Evolutionary conservation across 2,113 vertebrate genomes (phyloP).

Genomic region (Petromus typicus): DNA sequence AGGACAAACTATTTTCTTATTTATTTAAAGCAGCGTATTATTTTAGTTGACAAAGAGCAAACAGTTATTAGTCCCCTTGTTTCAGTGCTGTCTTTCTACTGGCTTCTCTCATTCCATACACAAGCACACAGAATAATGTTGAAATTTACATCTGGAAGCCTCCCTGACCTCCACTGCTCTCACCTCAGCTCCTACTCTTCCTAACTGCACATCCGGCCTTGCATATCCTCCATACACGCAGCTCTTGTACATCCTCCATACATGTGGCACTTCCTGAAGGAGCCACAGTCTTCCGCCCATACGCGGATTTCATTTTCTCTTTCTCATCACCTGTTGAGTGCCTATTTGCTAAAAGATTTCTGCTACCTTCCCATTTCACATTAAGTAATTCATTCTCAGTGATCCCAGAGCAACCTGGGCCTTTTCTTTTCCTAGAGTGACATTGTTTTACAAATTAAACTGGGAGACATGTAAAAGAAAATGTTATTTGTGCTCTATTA

Average conservation of each 20-base stretch:
- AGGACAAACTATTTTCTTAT: background rate
- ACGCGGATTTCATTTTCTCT: background rate
- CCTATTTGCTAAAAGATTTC: background rate
- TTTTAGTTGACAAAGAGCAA: background rate
- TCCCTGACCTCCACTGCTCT: background rate
- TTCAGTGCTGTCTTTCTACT: background rate
- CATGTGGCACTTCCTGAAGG: background rate
- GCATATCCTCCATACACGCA: background rate
- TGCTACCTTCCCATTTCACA: background rate
- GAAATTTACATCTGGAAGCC: too few relatives aligned
- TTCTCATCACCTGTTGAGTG: background rate
- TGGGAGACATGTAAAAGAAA: background rate
- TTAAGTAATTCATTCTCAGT: background rate
- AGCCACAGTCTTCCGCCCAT: background rate
- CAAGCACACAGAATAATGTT: background rate
- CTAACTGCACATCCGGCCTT: background rate
- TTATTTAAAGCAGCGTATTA: background rate
- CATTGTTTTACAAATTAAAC: background rate
- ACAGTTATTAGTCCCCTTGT: background rate
- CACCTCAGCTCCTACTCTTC: background rate
- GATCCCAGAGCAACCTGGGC: background rate
- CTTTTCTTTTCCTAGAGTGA: background rate
- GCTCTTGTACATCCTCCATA: background rate
- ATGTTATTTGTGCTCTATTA: background rate
- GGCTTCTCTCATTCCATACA: background rate